Base-by-base conservation (phyloP, 2,113 vertebrate genomes). In the Bujurquina vittata region DNA sequence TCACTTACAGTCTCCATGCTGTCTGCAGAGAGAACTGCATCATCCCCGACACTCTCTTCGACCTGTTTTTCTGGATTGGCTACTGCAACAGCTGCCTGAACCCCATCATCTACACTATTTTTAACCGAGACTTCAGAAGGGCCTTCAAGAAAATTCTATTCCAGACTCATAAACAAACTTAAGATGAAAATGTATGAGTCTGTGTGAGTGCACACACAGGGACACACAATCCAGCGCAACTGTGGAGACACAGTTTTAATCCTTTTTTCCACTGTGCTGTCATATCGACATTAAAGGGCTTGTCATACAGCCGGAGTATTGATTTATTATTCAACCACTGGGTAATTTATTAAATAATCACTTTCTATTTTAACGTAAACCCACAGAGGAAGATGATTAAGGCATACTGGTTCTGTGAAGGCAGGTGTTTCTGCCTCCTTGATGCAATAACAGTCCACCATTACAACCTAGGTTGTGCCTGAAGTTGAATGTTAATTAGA, bases 41-140 rank as follows among this genome's bases (percentile, higher is more conserved):
- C 0, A 72, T 97, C 75, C 97, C 97, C 3, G 96, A 95, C 2
- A 92, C 95, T 0, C 96, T 99, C 83, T 99, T 99, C 89, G 96
- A 96, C 84, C 96, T 98, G 55, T 99, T 99, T 83, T 99, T 97
- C 90, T 97, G 97, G 97, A 95, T 96, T 29, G 95, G 95, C 1
- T 96, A 96, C 92, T 96, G 95, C 84, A 96, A 96, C 85, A 96
- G 95, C 87, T 94, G 93, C 79, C 88, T 96, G 40, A 96, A 96
- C 78, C 95, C 95, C 33, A 94, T 96, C 80, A 96, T 96, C 9
- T 96, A 96, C 87, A 96, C 95, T 3, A 86, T 96, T 22, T 96
- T 96, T 87, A 97, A 97, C 92, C 91, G 96, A 49, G 97, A 97
- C 90, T 97, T 97, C 86, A 93, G 97, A 0, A 92, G 93, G 14